Evolutionary conservation across 2,888 invertebrate species (phyloP), one percentile per base, ranked within the genome.

Genomic region (Diloba caeruleocephala): DNA sequence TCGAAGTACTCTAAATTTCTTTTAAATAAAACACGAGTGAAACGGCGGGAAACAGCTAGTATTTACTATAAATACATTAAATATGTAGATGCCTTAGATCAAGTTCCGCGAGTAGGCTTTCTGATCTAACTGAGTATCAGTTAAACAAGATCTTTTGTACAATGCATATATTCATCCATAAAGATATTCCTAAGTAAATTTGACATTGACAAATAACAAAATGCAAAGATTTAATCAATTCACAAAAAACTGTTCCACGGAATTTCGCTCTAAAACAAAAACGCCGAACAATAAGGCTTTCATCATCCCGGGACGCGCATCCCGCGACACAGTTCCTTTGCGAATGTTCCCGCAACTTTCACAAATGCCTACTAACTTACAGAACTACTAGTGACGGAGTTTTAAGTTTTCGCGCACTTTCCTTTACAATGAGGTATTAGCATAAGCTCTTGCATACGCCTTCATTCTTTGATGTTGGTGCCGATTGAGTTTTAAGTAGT

Each of bases 361-460:
- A 52, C 67, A 53, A 62, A 62, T 46, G 53, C 53, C 67, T 66
- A 46, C 42, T 62, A 46, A 66, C 61, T 66, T 53, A 12, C 14
- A 13, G 28, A 66, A 62, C 61, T 62, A 62, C 42, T 43, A 21
- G 53, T 32, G 61, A 38, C 53, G 53, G 61, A 60, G 61, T 60
- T 66, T 66, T 66, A 66, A 63, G 67, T 63, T 67, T 48, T 33
- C 48, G 31, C 55, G 43, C 67, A 48, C 67, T 60, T 66, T 61
- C 48, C 37, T 28, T 67, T 61, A 60, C 61, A 63, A 67, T 67
- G 61, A 66, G 44, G 61, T 63, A 63, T 67, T 63, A 67, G 44
- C 67, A 63, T 61, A 63, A 63, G 44, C 68, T 61, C 44, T 39
- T 39, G 29, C 29, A 28, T 44, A 43, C 48, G 48, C 37, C 41